Percentiles rank a stretch among this genome's conserved stretches.
Conservation (phyloP, 2,797 vertebrate genomes). For the Lacerta agilis region DNA sequence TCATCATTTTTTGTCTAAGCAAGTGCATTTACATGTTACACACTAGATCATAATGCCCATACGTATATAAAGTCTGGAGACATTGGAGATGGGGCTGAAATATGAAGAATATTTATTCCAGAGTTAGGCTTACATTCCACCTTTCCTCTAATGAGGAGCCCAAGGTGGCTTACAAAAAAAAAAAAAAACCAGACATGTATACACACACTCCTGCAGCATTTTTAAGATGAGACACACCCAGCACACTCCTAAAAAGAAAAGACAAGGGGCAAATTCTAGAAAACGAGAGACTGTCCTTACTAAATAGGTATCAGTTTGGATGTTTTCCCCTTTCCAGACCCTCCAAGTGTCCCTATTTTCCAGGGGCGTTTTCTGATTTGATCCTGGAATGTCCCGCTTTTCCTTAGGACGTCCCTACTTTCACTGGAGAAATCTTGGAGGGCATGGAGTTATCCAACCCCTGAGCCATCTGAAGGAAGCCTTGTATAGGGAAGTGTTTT, state of each 20-base stretch:
- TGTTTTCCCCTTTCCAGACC: not conserved
- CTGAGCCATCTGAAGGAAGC: too few species aligned
- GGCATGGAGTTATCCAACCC: too few species aligned
- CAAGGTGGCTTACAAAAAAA: too few species aligned
- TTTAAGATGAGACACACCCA: not conserved
- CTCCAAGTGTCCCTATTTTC: not conserved
- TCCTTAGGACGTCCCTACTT: too few species aligned
- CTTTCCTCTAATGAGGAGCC: too few species aligned
- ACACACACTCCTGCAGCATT: not conserved
- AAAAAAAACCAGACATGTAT: too few species aligned
- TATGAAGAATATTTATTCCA: not conserved
- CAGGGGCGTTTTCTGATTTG: too few species aligned
- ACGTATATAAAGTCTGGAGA: not conserved
- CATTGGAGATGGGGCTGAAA: not conserved
- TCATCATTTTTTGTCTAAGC: not conserved
- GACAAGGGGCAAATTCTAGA: not conserved
- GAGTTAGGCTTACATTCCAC: too few species aligned
- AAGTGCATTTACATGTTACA: not conserved
- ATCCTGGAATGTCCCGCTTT: too few species aligned
- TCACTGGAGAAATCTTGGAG: too few species aligned
- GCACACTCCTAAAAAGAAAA: not conserved
- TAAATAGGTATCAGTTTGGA: not conserved
- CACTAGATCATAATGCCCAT: not conserved
- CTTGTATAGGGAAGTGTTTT: too few species aligned
- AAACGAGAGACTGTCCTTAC: not conserved